Conservation (phyloP, 2,113 vertebrate species). For the Mixornis gularis region DNA sequence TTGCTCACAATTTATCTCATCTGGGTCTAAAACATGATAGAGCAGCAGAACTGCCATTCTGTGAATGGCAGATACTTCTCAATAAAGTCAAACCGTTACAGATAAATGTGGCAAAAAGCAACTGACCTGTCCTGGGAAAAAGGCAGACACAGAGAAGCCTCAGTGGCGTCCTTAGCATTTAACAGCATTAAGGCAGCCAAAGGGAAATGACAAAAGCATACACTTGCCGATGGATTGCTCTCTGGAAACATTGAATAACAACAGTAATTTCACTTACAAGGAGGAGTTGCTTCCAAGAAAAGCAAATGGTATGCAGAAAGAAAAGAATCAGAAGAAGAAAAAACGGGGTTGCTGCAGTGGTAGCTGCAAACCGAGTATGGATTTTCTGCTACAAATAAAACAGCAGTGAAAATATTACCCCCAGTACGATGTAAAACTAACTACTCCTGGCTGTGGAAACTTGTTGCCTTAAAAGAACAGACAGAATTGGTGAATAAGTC, state of each 20-base stretch:
- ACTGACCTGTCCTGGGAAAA: neutral
- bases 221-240: neutral
- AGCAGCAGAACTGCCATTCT: neutral
- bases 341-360: accelerated
- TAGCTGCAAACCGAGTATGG: neutral
- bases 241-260: neutral
- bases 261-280: neutral
- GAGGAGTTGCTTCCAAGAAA: neutral
- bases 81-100: neutral
- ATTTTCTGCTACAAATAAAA: neutral
- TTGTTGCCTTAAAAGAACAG: neutral
- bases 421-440: neutral
- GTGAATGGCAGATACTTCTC: neutral
- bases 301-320: neutral
- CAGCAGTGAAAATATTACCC: neutral
- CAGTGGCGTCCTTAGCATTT: neutral
- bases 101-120: neutral
- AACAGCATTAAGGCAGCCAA: neutral
- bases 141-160: neutral
- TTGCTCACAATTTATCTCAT: neutral
- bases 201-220: neutral
- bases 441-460: neutral
- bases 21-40: neutral
- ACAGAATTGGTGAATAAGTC: neutral
- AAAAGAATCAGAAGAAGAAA: neutral